These are phyloP conservation scores for Gandaritis pyraliata DNA, from an alignment of 2,888 invertebrate genomes.

Conservation along the genomic window DNA sequence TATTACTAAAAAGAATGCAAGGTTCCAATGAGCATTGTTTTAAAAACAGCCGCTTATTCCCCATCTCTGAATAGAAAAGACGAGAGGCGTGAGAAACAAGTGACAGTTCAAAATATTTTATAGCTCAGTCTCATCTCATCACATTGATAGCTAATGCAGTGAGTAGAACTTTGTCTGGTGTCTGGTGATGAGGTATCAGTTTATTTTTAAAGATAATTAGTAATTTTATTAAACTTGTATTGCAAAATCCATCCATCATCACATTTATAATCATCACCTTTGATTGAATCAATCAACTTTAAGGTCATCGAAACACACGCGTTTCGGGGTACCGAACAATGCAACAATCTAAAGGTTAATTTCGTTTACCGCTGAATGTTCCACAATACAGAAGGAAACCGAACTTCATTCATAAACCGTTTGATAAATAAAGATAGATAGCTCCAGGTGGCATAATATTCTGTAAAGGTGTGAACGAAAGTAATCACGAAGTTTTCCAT, in stretches of 20 bases:
- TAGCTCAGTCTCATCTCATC: not conserved
- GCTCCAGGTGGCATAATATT: slow-evolving; percentile 18
- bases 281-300: slow-evolving; percentile 16
- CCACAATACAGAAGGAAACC: slow-evolving; percentile 9
- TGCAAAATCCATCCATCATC: slow-evolving; percentile 5
- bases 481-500: slow-evolving; percentile 25
- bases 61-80: slow-evolving; percentile 20
- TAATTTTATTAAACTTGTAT: not conserved
- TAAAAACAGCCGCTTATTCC: slow-evolving; percentile 17
- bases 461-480: slow-evolving; percentile 6
- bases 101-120: slow-evolving; percentile 12
- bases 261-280: slow-evolving; percentile 4
- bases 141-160: not conserved
- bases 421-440: slow-evolving; percentile 25
- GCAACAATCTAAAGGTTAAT: slow-evolving; percentile 23
- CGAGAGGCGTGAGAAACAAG: slow-evolving; percentile 22
- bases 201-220: not conserved
- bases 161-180: no score
- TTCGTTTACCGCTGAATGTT: slow-evolving; percentile 10
- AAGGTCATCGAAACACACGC: slow-evolving; percentile 16
- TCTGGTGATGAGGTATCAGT: no score
- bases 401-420: slow-evolving; percentile 21
- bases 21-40: slow-evolving; percentile 22
- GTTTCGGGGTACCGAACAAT: slow-evolving; percentile 17
- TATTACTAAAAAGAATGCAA: slow-evolving; percentile 12